These are phyloP conservation scores for Tyrophagus putrescentiae DNA, from an alignment of 1,140 invertebrate genomes.

Conservation along the genomic window DNA sequence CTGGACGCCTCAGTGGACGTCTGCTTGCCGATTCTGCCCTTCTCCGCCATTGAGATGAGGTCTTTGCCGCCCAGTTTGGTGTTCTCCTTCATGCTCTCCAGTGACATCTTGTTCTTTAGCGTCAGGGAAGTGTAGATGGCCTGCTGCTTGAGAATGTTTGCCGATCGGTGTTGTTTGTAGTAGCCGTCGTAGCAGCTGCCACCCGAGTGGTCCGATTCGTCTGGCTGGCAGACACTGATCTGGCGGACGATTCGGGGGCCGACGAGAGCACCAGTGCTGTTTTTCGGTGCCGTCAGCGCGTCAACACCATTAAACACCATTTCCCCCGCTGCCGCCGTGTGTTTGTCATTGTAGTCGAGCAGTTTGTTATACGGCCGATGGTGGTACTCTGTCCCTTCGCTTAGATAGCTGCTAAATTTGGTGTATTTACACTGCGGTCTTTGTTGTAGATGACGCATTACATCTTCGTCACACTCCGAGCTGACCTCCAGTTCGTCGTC, in stretches of 20 bases:
- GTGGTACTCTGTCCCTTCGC: neutral
- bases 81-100: neutral
- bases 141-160: slow-evolving; percentile 1
- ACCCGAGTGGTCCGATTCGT: neutral
- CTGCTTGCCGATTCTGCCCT: slow-evolving; percentile 37
- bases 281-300: too few species aligned
- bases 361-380: neutral
- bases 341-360: neutral
- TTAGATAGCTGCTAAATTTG: slow-evolving; percentile 6
- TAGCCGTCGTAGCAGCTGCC: neutral
- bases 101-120: slow-evolving; percentile 9
- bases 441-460: neutral
- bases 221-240: neutral
- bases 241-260: too few species aligned
- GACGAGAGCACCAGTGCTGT: too few species aligned
- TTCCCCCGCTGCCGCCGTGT: too few species aligned
- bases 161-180: neutral
- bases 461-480: slow-evolving; percentile 51
- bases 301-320: too few species aligned
- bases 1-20: slow-evolving; percentile 14
- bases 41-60: slow-evolving; percentile 43
- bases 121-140: slow-evolving; percentile 12
- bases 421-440: neutral
- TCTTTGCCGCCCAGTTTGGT: slow-evolving; percentile 30
- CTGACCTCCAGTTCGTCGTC: slow-evolving; percentile 44